These are phyloP conservation scores for Ailuropoda melanoleuca DNA, from an alignment of 2,113 vertebrate genomes.

Conservation along the genomic window DNA sequence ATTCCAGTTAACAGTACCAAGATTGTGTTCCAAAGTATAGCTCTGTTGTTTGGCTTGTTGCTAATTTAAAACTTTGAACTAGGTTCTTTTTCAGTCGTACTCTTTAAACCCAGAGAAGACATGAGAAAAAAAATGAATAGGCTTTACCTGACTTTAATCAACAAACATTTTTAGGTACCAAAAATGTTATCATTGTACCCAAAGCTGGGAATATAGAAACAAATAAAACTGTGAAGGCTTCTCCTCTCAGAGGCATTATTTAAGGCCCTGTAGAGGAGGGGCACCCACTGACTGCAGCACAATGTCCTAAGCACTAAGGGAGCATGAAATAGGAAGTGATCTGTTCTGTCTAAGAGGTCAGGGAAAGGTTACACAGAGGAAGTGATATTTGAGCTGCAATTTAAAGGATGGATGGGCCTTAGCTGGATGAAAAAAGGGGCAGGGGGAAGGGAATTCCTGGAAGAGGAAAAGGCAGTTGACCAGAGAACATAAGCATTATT, in stretches of 20 bases:
- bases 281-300: background rate
- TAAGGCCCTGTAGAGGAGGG: background rate
- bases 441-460: background rate
- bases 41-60: background rate
- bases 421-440: constrained; percentile 14
- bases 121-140: background rate
- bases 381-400: constrained; percentile 62
- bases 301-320: background rate
- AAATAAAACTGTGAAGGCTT: background rate
- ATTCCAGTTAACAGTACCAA: background rate
- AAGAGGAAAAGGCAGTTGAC: background rate
- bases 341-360: constrained; percentile 49
- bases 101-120: background rate
- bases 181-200: background rate
- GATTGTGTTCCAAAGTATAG: background rate
- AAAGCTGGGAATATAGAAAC: background rate
- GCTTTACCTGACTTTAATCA: background rate
- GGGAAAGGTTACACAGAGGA: constrained; percentile 44
- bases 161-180: background rate
- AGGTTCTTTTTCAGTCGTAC: background rate
- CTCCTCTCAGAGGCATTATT: background rate
- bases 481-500: background rate
- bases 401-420: constrained; percentile 62
- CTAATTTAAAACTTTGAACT: background rate
- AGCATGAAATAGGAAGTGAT: constrained; percentile 40